Evolutionary conservation across 2,797 vertebrate species (phyloP).

Genomic region (Tiaroga cobitis): DNA sequence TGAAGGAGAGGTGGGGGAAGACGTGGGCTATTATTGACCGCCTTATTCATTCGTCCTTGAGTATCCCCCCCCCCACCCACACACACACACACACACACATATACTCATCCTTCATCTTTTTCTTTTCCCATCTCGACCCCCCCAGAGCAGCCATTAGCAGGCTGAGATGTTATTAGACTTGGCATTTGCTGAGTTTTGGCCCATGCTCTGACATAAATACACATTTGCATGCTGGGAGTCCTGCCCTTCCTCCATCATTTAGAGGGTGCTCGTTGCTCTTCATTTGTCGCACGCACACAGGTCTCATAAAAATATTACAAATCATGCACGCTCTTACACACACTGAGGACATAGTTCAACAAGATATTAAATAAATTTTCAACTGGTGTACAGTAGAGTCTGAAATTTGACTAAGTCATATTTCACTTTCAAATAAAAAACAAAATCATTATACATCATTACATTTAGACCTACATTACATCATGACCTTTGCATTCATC

Average conservation of each 20-base stretch:
- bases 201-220: conserved; percentile 50
- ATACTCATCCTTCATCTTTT: conserved; percentile 8
- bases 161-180: conserved; percentile 57
- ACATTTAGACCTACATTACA: neutral
- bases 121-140: neutral
- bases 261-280: conserved; percentile 18
- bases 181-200: conserved; percentile 46
- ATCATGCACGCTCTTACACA: neutral
- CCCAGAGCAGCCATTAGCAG: conserved; percentile 34
- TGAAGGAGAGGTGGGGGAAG: conserved; percentile 48
- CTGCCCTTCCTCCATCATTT: conserved; percentile 30
- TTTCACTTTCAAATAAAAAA: neutral
- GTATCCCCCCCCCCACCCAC: neutral
- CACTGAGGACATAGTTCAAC: neutral
- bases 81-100: neutral
- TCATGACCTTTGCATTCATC: neutral
- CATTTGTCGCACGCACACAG: neutral
- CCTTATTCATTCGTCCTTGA: conserved; percentile 46
- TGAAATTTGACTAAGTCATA: neutral
- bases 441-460: neutral
- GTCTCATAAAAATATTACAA: conserved; percentile 38
- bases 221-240: conserved; percentile 47
- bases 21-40: conserved; percentile 71
- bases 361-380: neutral
- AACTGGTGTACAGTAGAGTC: neutral